Base-by-base conservation (phyloP, 2,113 vertebrate genomes). In the Myanophis thanlyinensis region DNA sequence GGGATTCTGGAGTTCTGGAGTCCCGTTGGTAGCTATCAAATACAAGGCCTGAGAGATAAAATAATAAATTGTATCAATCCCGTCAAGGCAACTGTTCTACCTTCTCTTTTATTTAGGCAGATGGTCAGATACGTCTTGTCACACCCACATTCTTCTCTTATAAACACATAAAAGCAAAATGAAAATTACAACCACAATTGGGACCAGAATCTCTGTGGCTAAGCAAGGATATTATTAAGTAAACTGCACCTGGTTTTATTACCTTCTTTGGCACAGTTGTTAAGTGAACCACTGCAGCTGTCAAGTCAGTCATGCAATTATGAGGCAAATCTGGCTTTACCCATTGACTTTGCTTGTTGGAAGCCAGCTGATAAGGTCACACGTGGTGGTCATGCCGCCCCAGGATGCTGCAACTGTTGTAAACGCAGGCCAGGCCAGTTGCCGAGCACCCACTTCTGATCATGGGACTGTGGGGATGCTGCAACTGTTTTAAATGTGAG, bases 1-100 rank as follows among this genome's bases (percentile, higher is more conserved):
- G 0, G 99, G 99, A 97, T 99, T 99, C 97, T 99, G 99, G 93
- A 99, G 98, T 96, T 99, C 99, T 0, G 99, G 99, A 0, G 99
- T 99, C 92, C 99, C 99, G 0, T 99, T 99, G 49, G 99, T 99
- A 86, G 99, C 99, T 88, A 99, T 99, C 97, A 99, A 98, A 97
- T 99, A 99, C 97, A 99, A 97, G 13, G 99, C 99, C 99, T 99
- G 93, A 0, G 92, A 47, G 89, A 91, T 84, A 85, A 92, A 92
- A 0, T 0, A 27, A 6, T 3, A 2, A 54, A 25, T 18, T 47
- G 85, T 52, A 91, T 5, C 27, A 46, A 7, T 1, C n/a, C 89
- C 35, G 30, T 9, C 27, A 27, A 84, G 40, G 18, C 25, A 27
- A 13, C 12, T 52, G 27, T 22, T 59, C 88, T 27, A 4, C 30